Percentiles rank a stretch among this genome's conserved stretches.
Conservation (phyloP, 2,888 invertebrate genomes). For the Ectropis crepuscularia region DNA sequence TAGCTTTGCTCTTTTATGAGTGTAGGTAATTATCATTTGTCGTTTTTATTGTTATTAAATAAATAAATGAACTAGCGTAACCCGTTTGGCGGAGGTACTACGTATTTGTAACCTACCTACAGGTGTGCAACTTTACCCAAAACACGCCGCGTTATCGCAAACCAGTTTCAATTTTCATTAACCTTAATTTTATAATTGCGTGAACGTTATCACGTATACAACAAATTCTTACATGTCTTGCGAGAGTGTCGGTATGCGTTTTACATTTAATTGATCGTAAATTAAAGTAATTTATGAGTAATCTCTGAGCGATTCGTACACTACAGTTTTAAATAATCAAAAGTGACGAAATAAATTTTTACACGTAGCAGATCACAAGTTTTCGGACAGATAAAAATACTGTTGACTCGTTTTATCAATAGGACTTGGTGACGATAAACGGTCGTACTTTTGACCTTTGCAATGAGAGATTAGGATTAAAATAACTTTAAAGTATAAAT, state of each 20-base stretch:
- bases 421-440: background rate
- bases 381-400: no score
- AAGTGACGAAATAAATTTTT: conserved; percentile 4
- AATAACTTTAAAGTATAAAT: no score
- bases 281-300: conserved; percentile 18
- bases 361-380: background rate
- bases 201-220: conserved; percentile 24
- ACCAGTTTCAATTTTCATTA: conserved; percentile 26
- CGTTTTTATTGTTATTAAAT: no score
- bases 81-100: no score
- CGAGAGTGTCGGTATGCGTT: conserved; percentile 21
- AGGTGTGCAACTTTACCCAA: background rate
- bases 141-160: conserved; percentile 16
- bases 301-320: conserved; percentile 11
- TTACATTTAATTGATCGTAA: conserved; percentile 27
- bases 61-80: no score
- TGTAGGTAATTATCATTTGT: no score
- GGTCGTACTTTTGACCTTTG: no score
- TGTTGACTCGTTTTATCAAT: no score
- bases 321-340: conserved; percentile 14
- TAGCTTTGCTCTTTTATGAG: no score
- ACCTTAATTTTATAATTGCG: conserved; percentile 31
- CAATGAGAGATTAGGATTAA: no score
- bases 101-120: no score
- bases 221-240: conserved; percentile 26